Base-by-base conservation (phyloP, 2,888 invertebrate genomes). In the Blomia tropicalis region DNA sequence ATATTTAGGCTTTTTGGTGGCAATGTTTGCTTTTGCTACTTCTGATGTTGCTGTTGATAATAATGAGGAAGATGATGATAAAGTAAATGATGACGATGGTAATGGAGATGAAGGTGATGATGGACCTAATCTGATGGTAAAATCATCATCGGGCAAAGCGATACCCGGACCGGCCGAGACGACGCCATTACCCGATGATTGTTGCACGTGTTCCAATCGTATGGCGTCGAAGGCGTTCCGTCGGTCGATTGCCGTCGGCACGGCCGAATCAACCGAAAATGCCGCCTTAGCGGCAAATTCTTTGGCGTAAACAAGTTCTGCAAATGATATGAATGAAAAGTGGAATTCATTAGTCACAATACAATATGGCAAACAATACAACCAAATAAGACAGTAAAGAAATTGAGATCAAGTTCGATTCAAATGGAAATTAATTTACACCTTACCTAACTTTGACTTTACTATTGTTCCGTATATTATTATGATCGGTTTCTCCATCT, bases 241-340 rank as follows among this genome's bases (percentile, higher is more conserved):
- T n/a, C n/a, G n/a, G n/a, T n/a, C n/a, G 23, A 47, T n/a, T 7
- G 51, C 51, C 7, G 51, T n/a, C 7, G 51, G 22, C 51, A 47
- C 7, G 23, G 51, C 51, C 51, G n/a, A n/a, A n/a, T n/a, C n/a
- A n/a, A n/a, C n/a, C n/a, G n/a, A n/a, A n/a, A n/a, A n/a, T n/a
- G 51, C 51, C 51, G 51, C 7, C 7, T 47, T 27, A 7, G 51
- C 51, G 51, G 51, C 51, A n/a, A 27, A 22, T 19, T 22, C 51
- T 22, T 47, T 47, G 51, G 27, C 51, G 51, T 47, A 47, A 47
- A 27, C 51, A 47, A 47, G 51, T 47, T 47, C 51, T 47, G 36
- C 36, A 36, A 47, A 41, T 41, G 41, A n/a, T 41, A 41, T 17
- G n/a, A n/a, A 41, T 17, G n/a, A 41, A 41, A 41, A 41, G 14